Conservation (phyloP, 2,888 invertebrate genomes). For the Zonitis immaculata region DNA sequence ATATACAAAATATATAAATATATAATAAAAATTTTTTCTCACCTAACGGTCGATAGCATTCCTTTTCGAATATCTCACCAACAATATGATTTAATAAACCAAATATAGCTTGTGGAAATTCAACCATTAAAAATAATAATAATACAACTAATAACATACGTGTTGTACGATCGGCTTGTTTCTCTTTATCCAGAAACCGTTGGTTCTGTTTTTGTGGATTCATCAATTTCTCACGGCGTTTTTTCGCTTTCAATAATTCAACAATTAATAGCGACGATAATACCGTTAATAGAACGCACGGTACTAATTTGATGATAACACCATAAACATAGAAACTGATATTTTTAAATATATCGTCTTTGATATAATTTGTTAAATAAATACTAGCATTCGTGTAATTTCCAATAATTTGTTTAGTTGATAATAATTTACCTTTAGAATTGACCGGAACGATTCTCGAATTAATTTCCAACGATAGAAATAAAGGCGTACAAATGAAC, state of each 20-base stretch:
- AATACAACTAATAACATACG: constrained; percentile 83
- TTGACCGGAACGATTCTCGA: constrained; percentile 40
- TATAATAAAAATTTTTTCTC: no score
- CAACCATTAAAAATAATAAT: constrained; percentile 80
- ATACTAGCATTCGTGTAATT: constrained; percentile 22
- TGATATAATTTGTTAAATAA: constrained; percentile 22
- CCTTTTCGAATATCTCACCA: constrained; percentile 67
- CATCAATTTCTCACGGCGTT: constrained; percentile 60
- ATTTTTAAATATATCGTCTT: constrained; percentile 22
- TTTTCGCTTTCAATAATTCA: constrained; percentile 74
- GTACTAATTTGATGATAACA: constrained; percentile 85
- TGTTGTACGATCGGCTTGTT: constrained; percentile 78
- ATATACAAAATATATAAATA: no score
- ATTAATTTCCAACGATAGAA: constrained; percentile 70
- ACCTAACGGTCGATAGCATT: constrained; percentile 78
- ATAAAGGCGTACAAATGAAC: constrained; percentile 76
- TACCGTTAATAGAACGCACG: constrained; percentile 80
- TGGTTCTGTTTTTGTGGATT: constrained; percentile 40
- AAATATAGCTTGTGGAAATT: constrained; percentile 80
- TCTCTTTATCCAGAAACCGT: constrained; percentile 50
- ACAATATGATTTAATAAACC: constrained; percentile 73
- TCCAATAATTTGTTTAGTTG: constrained; percentile 8
- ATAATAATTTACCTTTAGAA: constrained; percentile 47
- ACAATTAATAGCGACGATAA: constrained; percentile 72
- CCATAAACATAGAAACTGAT: constrained; percentile 82